Evolutionary conservation across 2,797 vertebrate genomes (phyloP), one percentile per base, ranked within the genome.

Genomic region (Galaxias olidus): DNA sequence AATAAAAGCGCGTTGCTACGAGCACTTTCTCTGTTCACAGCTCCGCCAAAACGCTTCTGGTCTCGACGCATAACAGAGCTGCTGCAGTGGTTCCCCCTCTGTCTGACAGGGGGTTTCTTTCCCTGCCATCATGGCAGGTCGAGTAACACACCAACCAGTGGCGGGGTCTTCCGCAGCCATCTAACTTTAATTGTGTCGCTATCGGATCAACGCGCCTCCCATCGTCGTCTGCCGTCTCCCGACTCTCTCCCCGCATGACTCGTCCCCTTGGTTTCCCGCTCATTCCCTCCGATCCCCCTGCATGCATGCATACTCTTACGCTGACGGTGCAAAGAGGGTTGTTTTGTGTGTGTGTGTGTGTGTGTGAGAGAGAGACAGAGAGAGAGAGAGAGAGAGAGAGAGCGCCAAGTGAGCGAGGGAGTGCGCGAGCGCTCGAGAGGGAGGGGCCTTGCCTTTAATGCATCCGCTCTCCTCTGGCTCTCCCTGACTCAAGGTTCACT

Each of bases 401-500:
- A 67, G 43, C 13, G n/a, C 8, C 48, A 45, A 18, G 47, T 14
- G 30, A 19, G 19, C 47, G 56, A 14, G 43, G 66, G 81, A 18
- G 19, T 10, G 15, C 18, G 41, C 1, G 47, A 42, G 53, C n/a
- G 42, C 13, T 4, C 40, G n/a, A 17, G 69, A 45, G 43, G 52
- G 59, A 19, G 85, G 87, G 83, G 84, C 80, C 56, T 81, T 84
- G 82, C 72, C 80, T 86, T 83, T 81, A 86, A 86, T 80, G 66
- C 86, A 84, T 86, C 82, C 81, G 70, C 81, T 83, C 74, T 76
- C 66, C 77, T 82, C 80, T 70, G 79, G 76, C 79, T 86, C 71
- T 71, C 61, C 50, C 54, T 69, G 72, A 77, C 79, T 81, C 20
- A 41, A 61, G 47, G 47, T 41, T 61, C 85, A 82, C 76, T 83